Evolutionary conservation across 2,888 invertebrate species (phyloP), one percentile per base, ranked within the genome.

Genomic region (Torymus aiolomorphi): DNA sequence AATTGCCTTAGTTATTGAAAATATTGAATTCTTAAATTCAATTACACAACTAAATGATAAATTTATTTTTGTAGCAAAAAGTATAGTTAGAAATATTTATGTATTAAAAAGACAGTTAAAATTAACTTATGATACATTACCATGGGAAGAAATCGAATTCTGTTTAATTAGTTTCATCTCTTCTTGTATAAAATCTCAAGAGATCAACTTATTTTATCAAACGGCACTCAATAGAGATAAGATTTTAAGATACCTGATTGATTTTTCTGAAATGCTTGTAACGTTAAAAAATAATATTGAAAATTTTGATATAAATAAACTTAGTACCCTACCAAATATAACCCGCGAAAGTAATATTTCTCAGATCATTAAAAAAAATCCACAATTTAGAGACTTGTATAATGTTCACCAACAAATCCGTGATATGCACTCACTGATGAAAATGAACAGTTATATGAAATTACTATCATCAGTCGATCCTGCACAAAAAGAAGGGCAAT

Each of bases 121-220:
- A 79, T 79, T 73, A 31, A 85, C 84, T 0, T 85, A 86, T 70
- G 75, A 80, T 57, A 78, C 54, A 66, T 57, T 86, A 65, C 86
- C 85, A 18, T 86, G 86, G 86, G 86, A 85, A 76, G 86, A 86
- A 82, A 84, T 86, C 2, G 85, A 86, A 65, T 86, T 86, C 80
- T 85, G 83, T 76, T 77, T 86, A 51, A 31, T 84, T 16, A 67
- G 72, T 73, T 86, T 85, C 78, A 56, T 86, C 66, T 81, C 70
- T n/a, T 78, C 80, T 49, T n/a, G 76, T 54, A 75, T 24, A 2
- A 24, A 24, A 24, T 24, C 24, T 24, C 24, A 24, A 24, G 24
- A 24, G 3, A 24, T 24, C n/a, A 1, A 83, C 81, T 16, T 84
- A 14, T 76, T 82, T 24, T 78, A 72, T 66, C 12, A 16, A 13